Percentiles rank a stretch among this genome's conserved stretches.
These are phyloP conservation scores for Planiliza haematocheilus DNA, from an alignment of 2,113 vertebrate genomes.

Conservation along the genomic window DNA sequence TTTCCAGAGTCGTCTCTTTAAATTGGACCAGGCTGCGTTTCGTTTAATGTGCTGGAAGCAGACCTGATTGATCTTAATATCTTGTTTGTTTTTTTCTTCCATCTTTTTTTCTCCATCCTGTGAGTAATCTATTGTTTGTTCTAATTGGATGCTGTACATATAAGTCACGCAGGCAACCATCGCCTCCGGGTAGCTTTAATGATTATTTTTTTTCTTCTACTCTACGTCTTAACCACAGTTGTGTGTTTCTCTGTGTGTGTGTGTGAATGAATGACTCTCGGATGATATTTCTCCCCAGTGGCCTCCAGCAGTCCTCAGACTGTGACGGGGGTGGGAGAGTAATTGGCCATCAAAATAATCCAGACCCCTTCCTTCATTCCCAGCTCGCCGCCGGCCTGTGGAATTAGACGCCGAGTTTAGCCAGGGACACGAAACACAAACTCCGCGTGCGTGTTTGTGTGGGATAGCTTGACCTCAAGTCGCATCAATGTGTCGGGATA, in stretches of 20 bases:
- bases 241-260: slow-evolving; percentile 36
- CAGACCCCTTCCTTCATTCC: slow-evolving; percentile 66
- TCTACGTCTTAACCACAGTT: slow-evolving; percentile 39
- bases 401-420: slow-evolving; percentile 67
- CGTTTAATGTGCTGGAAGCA: slow-evolving; percentile 22
- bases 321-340: slow-evolving; percentile 70
- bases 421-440: slow-evolving; percentile 52
- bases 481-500: slow-evolving; percentile 6
- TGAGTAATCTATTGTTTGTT: slow-evolving; percentile 49
- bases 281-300: slow-evolving; percentile 45
- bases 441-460: background rate
- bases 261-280: slow-evolving; percentile 28
- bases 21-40: slow-evolving; percentile 13
- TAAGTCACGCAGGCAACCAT: slow-evolving; percentile 25
- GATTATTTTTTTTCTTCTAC: slow-evolving; percentile 50
- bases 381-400: slow-evolving; percentile 37
- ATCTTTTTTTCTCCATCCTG: slow-evolving; percentile 9
- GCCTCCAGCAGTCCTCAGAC: slow-evolving; percentile 60
- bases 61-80: slow-evolving; percentile 32
- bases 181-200: slow-evolving; percentile 42
- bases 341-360: slow-evolving; percentile 80
- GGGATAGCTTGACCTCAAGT: slow-evolving; percentile 29
- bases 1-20: too few species aligned
- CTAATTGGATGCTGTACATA: slow-evolving; percentile 49
- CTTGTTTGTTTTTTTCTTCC: background rate